These are phyloP conservation scores for Troides helena DNA, from an alignment of 2,888 invertebrate species.

Conservation along the genomic window DNA sequence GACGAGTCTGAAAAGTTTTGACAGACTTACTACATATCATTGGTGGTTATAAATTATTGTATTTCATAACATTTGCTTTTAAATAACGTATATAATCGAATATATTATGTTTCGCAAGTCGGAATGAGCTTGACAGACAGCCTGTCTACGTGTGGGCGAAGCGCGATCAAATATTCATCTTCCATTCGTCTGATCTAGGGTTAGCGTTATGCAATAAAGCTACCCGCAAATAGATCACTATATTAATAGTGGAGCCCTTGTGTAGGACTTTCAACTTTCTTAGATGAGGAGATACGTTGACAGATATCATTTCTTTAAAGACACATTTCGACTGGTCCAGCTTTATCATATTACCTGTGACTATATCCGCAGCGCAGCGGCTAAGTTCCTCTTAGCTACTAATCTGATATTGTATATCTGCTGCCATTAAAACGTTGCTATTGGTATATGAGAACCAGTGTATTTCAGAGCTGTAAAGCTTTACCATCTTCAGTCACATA, in stretches of 20 bases:
- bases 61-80: not conserved
- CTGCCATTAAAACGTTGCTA: no score
- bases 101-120: slow-evolving; percentile 13
- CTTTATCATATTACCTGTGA: no score
- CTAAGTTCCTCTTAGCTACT: no score
- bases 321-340: no score
- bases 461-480: no score
- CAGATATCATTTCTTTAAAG: no score
- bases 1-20: not conserved
- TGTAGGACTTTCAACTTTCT: slow-evolving; percentile 15
- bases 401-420: no score
- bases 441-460: no score
- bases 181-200: slow-evolving; percentile 23
- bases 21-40: not conserved
- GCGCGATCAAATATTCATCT: slow-evolving; percentile 21
- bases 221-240: slow-evolving; percentile 19
- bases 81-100: slow-evolving; percentile 10
- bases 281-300: no score
- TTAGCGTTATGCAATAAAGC: slow-evolving; percentile 19
- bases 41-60: not conserved
- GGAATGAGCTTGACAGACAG: slow-evolving; percentile 23
- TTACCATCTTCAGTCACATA: no score
- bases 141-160: slow-evolving; percentile 27
- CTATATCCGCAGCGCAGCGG: no score
- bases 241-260: slow-evolving; percentile 28